Percentiles rank a stretch among this genome's conserved stretches.
phyloP scores from a whole-genome alignment of 2,888 invertebrate genomes.

The Parapristionchus giblindavisi region DNA sequence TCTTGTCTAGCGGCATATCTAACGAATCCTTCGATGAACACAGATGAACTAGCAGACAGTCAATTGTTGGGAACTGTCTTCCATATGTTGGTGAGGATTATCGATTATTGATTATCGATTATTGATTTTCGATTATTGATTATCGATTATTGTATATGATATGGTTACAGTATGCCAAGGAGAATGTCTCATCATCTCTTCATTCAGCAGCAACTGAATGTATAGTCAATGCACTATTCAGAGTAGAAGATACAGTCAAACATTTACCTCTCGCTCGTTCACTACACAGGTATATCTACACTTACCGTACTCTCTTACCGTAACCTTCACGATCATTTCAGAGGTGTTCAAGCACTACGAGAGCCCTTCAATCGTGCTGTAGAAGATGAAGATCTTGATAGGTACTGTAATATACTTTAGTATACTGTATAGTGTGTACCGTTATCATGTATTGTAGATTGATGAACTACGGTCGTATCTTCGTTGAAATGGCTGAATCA shows the following conservation, averaged over 20 bases:
- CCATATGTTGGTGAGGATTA: constrained; percentile 74
- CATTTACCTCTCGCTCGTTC: constrained; percentile 80
- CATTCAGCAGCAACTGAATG: constrained; percentile 84
- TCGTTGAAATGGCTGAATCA: constrained; percentile 91
- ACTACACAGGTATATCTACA: constrained; percentile 75
- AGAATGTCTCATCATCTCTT: constrained; percentile 72
- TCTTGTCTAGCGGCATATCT: constrained; percentile 90
- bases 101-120: not conserved
- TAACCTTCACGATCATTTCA: not conserved
- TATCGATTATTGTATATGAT: not conserved
- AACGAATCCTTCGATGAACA: constrained; percentile 82
- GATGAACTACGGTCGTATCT: constrained; percentile 90
- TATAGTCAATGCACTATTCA: constrained; percentile 49
- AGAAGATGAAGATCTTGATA: constrained; percentile 88
- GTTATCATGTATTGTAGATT: constrained; percentile 74
- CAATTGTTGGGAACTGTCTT: constrained; percentile 70
- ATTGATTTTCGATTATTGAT: not conserved
- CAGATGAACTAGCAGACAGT: constrained; percentile 77
- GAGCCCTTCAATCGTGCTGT: constrained; percentile 89
- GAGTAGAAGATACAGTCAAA: constrained; percentile 73
- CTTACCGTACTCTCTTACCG: not conserved
- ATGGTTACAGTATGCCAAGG: constrained; percentile 50
- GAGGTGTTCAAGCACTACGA: constrained; percentile 22
- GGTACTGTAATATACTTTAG: constrained; percentile 73
- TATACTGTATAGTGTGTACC: not conserved